A percentile compares a stretch with the other conserved stretches of the same genome.
phyloP scores from a whole-genome alignment of 2,888 invertebrate species.

The Ornithoptera priamus region DNA sequence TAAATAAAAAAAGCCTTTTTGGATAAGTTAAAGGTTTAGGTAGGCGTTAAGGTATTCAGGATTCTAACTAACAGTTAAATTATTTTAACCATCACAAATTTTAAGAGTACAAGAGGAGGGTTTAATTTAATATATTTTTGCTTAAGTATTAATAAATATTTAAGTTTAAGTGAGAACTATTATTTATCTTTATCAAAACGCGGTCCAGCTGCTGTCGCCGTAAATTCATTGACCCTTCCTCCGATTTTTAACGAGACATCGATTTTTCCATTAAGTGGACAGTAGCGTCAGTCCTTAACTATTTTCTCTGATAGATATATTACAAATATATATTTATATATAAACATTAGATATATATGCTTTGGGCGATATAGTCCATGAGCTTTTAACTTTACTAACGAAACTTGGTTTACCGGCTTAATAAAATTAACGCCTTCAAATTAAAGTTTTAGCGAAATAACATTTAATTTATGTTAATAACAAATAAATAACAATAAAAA shows the following conservation, averaged over 20 bases:
- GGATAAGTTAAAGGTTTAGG: no score
- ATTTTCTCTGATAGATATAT: neutral
- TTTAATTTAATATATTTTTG: no score
- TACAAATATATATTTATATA: no score
- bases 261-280: slow-evolving; percentile 40
- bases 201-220: slow-evolving; percentile 51
- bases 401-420: neutral
- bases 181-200: slow-evolving; percentile 56
- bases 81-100: no score
- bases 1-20: no score
- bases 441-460: neutral
- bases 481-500: neutral
- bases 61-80: no score
- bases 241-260: slow-evolving; percentile 46
- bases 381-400: neutral
- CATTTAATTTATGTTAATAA: neutral
- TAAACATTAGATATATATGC: neutral
- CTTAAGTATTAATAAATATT: neutral
- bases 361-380: neutral
- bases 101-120: no score
- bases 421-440: neutral
- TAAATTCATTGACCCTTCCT: slow-evolving; percentile 50
- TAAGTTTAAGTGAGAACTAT: neutral
- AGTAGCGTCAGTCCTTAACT: slow-evolving; percentile 10
- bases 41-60: no score